Evolutionary conservation across 2,113 vertebrate species (phyloP), one percentile per base, ranked within the genome.

Genomic region (Spilogale gracilis): DNA sequence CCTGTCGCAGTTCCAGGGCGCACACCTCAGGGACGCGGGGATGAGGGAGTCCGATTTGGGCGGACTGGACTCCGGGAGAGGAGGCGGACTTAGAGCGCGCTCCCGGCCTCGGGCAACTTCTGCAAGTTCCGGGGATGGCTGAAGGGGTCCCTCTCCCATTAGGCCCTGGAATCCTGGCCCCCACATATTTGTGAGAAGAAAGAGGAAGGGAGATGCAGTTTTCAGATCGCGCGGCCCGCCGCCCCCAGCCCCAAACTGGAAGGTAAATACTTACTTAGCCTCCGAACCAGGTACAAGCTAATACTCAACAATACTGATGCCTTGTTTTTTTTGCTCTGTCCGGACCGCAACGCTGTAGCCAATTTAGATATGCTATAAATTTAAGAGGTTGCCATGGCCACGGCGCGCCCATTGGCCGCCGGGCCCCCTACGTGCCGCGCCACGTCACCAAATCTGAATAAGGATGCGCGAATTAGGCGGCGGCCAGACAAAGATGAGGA

Each of bases 371-470:
- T 99, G 98, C 99, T 99, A 99, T 99, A 99, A 99, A 99, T 99
- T 98, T 99, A 99, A 99, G 98, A 98, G 98, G 99, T 99, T 99
- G 98, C 99, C 99, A 99, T 99, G 98, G 99, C 97, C 98, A 99
- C 99, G 93, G 97, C 45, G 5, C 94, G 60, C 45, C 98, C 99
- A 99, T 99, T 99, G 99, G 99, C 98, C 98, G 90, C 60, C 3
- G 60, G 91, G 71, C 88, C 91, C 91, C 92, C 98, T 99, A 99
- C 99, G 99, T 99, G 98, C 98, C 93, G 25, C 79, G 17, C 98
- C 93, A 98, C 99, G 99, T 99, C 99, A 98, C 98, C 98, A 99
- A 99, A 99, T 99, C 99, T 99, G 99, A 99, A 99, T 99, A 99
- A 99, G 99, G 99, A 99, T 99, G 99, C 99, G 99, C 99, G 99